Evolutionary conservation across 1,140 invertebrate species (phyloP).

Genomic region (Procambarus clarkii): DNA sequence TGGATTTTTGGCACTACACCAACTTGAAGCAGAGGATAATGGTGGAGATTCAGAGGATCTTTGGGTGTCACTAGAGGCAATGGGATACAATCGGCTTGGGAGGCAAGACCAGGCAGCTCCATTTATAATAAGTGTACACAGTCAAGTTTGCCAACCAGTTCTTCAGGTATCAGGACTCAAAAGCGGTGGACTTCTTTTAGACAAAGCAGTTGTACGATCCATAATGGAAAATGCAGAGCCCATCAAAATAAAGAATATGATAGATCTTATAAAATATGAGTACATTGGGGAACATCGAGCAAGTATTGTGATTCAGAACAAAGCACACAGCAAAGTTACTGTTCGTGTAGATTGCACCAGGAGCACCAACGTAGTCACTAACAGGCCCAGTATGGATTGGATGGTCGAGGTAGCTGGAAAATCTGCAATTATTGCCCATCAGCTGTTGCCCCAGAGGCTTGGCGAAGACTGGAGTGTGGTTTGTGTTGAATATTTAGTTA

Average conservation of each 20-base stretch:
- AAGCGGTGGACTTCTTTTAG: conserved; percentile 68
- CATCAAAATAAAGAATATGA: conserved; percentile 63
- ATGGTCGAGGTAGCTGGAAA: conserved; percentile 65
- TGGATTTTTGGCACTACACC: conserved; percentile 76
- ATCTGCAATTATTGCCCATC: conserved; percentile 70
- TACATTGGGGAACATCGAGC: conserved; percentile 54
- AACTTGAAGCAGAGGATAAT: conserved; percentile 77
- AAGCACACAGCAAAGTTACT: conserved; percentile 64
- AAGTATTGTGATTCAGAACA: conserved; percentile 71
- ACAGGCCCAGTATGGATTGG: conserved; percentile 59
- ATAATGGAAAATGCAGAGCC: conserved; percentile 69
- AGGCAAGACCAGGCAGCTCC: conserved; percentile 75
- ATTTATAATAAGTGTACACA: conserved; percentile 62
- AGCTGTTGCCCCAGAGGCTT: conserved; percentile 51
- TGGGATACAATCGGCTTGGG: conserved; percentile 76
- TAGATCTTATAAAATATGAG: conserved; percentile 70
- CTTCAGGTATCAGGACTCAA: conserved; percentile 69
- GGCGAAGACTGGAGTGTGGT: conserved; percentile 61
- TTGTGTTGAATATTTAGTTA: conserved; percentile 64
- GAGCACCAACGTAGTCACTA: conserved; percentile 57
- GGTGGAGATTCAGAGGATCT: conserved; percentile 76
- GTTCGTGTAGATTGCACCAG: conserved; percentile 49
- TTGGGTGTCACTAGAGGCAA: conserved; percentile 76
- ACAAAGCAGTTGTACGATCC: conserved; percentile 70
- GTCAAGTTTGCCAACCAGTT: conserved; percentile 64